Evolutionary conservation across 92 coral and sea anemone species (phyloP), one percentile per base, ranked within the genome.

Genomic region (Phenganax subtilis): DNA sequence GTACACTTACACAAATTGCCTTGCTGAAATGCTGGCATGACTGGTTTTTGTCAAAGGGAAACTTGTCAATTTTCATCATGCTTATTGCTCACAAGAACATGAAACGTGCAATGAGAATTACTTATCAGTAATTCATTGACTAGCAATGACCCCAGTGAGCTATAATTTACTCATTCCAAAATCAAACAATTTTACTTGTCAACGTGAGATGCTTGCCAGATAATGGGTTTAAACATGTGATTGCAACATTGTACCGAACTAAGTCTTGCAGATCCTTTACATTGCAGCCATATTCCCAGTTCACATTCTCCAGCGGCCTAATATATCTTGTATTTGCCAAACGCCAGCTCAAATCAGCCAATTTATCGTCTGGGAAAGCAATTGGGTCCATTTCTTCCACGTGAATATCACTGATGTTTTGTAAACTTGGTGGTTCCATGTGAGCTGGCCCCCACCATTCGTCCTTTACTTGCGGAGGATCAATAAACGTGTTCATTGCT

Each of bases 221-320:
- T 20, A 20, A 20, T 20, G 25, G 25, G 25, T 20, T 20, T 20
- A 20, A 20, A 20, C 25, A 20, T 20, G 25, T 20, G 25, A 20
- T 20, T 20, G 25, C 25, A 20, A 20, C 25, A 28, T 20, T 8
- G 71, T 92, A 91, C 29, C 88, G 80, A 4, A 90, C 92, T 3
- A 94, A 66, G 0, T 87, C 66, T 79, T 75, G 88, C 82, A 93
- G 47, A 76, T 91, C 92, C 25, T 71, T 81, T 6, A 83, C 85
- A 47, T 94, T 85, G 12, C 84, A 80, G 10, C 98, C 98, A 58
- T 94, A 94, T 55, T 88, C 88, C 98, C 98, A 94, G 17, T 90
- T 89, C 1, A 87, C 80, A 11, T 90, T 92, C 68, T 88, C 91
- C 29, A 94, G 77, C 7, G 91, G 67, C 14, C 86, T 92, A 58